Base-by-base conservation (phyloP, 2,888 invertebrate species). In the Sialis lutaria region DNA sequence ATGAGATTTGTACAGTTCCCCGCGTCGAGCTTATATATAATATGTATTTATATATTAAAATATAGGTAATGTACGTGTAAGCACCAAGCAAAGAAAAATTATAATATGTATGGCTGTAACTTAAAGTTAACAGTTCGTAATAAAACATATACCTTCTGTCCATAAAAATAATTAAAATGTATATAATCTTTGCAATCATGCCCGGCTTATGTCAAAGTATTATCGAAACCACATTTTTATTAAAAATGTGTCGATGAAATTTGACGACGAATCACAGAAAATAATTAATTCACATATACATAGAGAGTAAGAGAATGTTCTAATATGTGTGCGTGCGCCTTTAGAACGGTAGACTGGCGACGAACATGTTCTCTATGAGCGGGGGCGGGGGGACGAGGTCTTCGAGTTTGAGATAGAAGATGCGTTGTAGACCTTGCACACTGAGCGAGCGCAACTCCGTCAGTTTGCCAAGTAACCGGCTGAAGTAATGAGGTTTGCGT, bases 281-380 rank as follows among this genome's bases (percentile, higher is more conserved):
- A 31, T 13, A 40, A 13, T 13, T 40, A 40, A 13, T 40, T 40
- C 13, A 40, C 10, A 40, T 8, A 40, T 40, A 40, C 40, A 13
- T 13, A 40, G 22, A 13, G 10, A 10, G 12, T 13, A 10, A 13
- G 22, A 40, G 22, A 40, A 40, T 40, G 10, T 13, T n/a, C 40
- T 40, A 40, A 40, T 40, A 40, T 10, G 40, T 40, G 40, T n/a
- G 8, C 12, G 7, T n/a, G 8, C 9, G 40, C 33, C 37, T 58
- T 74, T 81, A 93, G 68, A 92, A 93, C 55, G 95, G 95, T 63
- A 95, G 75, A 69, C 88, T 91, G 62, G 90, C 84, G 58, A 89
- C 86, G 67, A 92, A 95, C 86, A 93, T 87, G 64, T 87, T 91
- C 67, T 93, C 93, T 61, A 95, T 91, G 56, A 91, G 77, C 8